Conservation (phyloP, 2,888 invertebrate species). For the Sarcophaga caerulescens region DNA sequence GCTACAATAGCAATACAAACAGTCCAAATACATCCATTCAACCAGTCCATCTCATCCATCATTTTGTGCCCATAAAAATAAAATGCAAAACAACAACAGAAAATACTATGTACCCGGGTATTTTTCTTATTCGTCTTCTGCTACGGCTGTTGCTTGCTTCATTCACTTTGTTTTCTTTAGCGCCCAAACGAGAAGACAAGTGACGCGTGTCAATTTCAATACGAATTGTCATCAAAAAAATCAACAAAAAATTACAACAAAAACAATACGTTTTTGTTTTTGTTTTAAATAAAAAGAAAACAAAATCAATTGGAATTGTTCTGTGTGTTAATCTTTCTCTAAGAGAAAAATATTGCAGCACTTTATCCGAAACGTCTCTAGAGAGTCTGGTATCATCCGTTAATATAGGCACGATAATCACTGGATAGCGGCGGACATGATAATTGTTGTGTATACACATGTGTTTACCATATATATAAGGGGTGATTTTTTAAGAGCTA, state of each 20-base stretch:
- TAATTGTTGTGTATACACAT: background rate
- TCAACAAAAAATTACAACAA: slow-evolving; percentile 11
- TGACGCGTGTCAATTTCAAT: slow-evolving; percentile 68
- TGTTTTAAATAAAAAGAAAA: slow-evolving; percentile 5
- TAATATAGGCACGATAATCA: slow-evolving; percentile 13
- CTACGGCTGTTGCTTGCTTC: slow-evolving; percentile 17
- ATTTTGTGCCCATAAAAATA: slow-evolving; percentile 11
- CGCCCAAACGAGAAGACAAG: slow-evolving; percentile 64
- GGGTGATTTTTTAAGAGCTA: too few species aligned
- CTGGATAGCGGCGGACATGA: background rate
- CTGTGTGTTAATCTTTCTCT: slow-evolving; percentile 11
- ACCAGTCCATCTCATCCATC: slow-evolving; percentile 32
- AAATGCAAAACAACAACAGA: slow-evolving; percentile 17
- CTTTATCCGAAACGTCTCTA: slow-evolving; percentile 37
- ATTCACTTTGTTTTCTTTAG: slow-evolving; percentile 45
- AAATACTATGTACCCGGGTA: background rate
- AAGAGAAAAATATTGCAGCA: slow-evolving; percentile 9
- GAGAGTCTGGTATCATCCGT: slow-evolving; percentile 29
- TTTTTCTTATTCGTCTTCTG: slow-evolving; percentile 16
- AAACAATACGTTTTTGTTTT: slow-evolving; percentile 32
- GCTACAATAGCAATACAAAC: slow-evolving; percentile 15
- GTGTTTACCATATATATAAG: too few species aligned
- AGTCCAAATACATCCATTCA: slow-evolving; percentile 13
- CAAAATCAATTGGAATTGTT: slow-evolving; percentile 26
- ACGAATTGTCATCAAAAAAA: slow-evolving; percentile 60